These are phyloP conservation scores for Holacanthus passer DNA, from an alignment of 2,113 vertebrate genomes.

Conservation along the genomic window DNA sequence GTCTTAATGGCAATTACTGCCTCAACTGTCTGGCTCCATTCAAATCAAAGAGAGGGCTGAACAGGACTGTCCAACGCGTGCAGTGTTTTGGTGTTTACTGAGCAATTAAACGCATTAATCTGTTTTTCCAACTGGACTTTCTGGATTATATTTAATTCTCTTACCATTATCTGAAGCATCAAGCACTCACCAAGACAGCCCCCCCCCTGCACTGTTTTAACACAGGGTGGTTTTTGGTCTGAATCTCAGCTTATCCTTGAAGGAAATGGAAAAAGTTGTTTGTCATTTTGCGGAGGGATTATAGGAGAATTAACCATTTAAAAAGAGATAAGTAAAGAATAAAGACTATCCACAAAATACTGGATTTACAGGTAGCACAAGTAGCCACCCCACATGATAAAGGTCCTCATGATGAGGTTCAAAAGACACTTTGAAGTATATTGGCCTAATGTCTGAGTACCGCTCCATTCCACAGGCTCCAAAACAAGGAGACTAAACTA, in stretches of 20 bases:
- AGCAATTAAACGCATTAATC: conserved; percentile 17
- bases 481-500: conserved; percentile 4
- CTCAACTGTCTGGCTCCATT: neutral
- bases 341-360: neutral
- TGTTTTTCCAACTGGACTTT: too few species aligned
- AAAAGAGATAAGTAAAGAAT: neutral
- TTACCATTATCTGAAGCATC: neutral
- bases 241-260: neutral
- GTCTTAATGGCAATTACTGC: too few species aligned
- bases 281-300: neutral
- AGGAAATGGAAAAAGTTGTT: neutral
- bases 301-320: neutral
- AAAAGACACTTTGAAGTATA: neutral
- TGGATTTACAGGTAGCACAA: neutral
- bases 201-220: neutral
- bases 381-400: neutral
- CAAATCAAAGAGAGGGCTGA: neutral
- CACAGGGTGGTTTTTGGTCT: neutral
- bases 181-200: neutral
- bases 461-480: neutral
- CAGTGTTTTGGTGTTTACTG: neutral
- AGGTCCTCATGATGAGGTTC: too few species aligned
- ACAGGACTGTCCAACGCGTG: neutral
- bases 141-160: neutral
- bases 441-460: neutral